Percentiles rank a stretch among this genome's conserved stretches.
Conservation (phyloP, 2,797 vertebrate species). For the Silurus lanzhouensis region DNA sequence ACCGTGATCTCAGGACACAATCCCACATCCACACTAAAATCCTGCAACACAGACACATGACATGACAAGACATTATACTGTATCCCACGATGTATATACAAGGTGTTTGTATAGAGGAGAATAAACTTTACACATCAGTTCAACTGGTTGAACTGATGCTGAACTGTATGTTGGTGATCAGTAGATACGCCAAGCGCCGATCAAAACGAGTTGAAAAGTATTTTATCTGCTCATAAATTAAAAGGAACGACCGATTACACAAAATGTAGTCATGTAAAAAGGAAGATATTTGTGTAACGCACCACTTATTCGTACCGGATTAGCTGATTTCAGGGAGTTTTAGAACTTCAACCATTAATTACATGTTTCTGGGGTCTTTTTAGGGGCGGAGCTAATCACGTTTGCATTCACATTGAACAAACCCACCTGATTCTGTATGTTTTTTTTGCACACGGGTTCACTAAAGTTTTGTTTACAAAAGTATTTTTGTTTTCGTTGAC, state of each 20-base stretch:
- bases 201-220: too few relatives aligned
- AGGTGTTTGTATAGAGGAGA: neutral
- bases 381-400: neutral
- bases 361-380: too few relatives aligned
- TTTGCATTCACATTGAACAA: neutral
- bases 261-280: too few relatives aligned
- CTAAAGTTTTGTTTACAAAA: neutral
- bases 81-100: neutral
- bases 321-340: too few relatives aligned
- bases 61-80: too few relatives aligned
- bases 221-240: too few relatives aligned
- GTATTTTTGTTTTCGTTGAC: neutral
- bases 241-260: too few relatives aligned
- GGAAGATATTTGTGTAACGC: too few relatives aligned
- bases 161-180: too few relatives aligned
- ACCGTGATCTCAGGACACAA: slow-evolving; percentile 95
- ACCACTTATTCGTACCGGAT: too few relatives aligned
- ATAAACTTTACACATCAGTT: neutral
- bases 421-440: neutral
- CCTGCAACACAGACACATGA: slow-evolving; percentile 69
- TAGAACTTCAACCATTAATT: too few relatives aligned
- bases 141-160: neutral
- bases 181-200: too few relatives aligned
- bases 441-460: neutral
- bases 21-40: slow-evolving; percentile 89